Evolutionary conservation across 2,888 invertebrate genomes (phyloP).

Genomic region (Eilema sororculum): DNA sequence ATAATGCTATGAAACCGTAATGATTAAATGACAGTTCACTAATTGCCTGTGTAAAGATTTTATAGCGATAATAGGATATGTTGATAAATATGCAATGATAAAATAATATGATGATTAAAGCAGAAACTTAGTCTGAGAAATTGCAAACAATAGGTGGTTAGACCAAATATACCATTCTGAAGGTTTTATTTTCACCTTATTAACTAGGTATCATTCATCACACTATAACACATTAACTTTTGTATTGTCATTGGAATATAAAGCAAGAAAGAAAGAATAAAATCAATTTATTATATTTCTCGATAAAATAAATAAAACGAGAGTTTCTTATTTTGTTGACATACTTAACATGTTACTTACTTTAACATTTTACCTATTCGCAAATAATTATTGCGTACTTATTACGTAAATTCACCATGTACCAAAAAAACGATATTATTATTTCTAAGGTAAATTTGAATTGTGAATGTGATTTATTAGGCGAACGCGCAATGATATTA

Average conservation of each 20-base stretch:
- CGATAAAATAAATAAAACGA: no score
- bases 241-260: no score
- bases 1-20: constrained; percentile 13
- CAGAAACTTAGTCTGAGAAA: constrained; percentile 1
- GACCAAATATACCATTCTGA: neutral
- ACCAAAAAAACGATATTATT: neutral
- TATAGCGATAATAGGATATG: constrained; percentile 28
- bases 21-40: constrained; percentile 22
- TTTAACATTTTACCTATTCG: neutral
- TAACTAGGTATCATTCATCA: no score
- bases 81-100: constrained; percentile 24
- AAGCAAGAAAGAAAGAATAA: no score
- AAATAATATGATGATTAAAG: constrained; percentile 19
- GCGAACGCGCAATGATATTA: constrained; percentile 4
- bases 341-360: no score
- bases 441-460: neutral
- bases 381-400: neutral
- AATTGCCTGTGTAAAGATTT: constrained; percentile 25
- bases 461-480: neutral
- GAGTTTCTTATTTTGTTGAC: no score
- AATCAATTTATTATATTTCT: no score
- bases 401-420: constrained; percentile 4
- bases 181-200: no score
- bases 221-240: no score
- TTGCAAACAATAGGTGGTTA: neutral